These are phyloP conservation scores for Tenodera sinensis DNA, from an alignment of 2,888 invertebrate species.

Conservation along the genomic window DNA sequence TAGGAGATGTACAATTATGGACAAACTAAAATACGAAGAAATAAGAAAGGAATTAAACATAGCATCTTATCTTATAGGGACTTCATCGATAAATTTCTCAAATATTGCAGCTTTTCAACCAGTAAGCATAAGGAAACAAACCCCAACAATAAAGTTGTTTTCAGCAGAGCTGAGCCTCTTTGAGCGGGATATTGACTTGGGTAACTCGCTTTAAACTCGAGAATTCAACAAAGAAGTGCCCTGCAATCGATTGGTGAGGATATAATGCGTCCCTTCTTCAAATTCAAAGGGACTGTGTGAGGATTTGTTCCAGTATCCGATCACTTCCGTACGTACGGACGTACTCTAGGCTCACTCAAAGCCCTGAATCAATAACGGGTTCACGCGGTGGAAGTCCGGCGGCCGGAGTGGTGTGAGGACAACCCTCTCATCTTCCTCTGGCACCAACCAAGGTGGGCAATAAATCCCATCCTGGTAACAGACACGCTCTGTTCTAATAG, in stretches of 20 bases:
- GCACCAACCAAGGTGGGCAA: background rate
- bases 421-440: background rate
- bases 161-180: too few relatives aligned
- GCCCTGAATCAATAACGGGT: background rate
- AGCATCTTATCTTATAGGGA: too few relatives aligned
- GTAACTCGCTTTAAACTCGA: too few relatives aligned
- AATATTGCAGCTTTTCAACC: too few relatives aligned
- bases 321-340: background rate
- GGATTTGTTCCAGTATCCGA: background rate
- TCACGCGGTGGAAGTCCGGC: background rate
- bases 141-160: too few relatives aligned
- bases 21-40: too few relatives aligned
- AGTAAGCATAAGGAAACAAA: too few relatives aligned
- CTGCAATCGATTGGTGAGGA: background rate
- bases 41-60: too few relatives aligned
- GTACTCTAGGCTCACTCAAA: background rate
- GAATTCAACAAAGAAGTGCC: background rate
- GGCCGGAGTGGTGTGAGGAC: background rate
- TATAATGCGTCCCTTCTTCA: background rate
- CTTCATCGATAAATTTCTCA: too few relatives aligned
- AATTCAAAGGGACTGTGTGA: background rate
- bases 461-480: background rate
- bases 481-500: background rate
- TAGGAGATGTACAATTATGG: too few relatives aligned
- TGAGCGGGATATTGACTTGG: too few relatives aligned